Conservation (phyloP, 2,113 vertebrate genomes). For the Puntigrus tetrazona region DNA sequence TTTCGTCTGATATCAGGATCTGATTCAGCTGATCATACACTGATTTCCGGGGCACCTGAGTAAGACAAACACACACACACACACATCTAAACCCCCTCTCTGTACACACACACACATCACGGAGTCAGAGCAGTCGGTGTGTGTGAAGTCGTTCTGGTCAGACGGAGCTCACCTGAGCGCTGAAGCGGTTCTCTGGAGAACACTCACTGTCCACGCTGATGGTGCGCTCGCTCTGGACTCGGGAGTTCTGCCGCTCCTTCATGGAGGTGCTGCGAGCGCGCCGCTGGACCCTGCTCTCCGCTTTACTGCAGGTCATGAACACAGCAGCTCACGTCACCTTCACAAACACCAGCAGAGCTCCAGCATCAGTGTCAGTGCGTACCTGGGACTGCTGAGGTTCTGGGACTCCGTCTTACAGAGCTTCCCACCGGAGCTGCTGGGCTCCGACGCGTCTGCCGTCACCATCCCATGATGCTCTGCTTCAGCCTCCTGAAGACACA, state of each 20-base stretch:
- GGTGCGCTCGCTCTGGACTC: constrained; percentile 74
- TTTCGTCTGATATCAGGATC: constrained; percentile 79
- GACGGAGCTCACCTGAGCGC: no score
- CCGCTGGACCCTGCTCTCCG: constrained; percentile 71
- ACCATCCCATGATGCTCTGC: constrained; percentile 63
- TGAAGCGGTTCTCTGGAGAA: constrained; percentile 69
- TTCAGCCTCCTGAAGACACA: constrained; percentile 66
- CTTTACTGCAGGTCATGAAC: constrained; percentile 64
- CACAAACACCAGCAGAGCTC: not conserved
- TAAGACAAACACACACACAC: constrained; percentile 23
- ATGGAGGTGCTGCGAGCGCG: constrained; percentile 77
- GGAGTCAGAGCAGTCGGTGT: no score
- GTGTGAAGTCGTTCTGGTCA: no score
- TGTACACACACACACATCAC: not conserved
- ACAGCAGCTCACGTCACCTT: not conserved
- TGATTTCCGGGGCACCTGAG: constrained; percentile 78
- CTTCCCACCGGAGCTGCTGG: constrained; percentile 69
- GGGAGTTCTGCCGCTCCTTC: constrained; percentile 79
- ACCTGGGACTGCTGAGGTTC: constrained; percentile 79
- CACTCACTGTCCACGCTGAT: constrained; percentile 78
- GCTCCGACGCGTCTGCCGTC: constrained; percentile 67
- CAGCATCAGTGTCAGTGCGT: not conserved
- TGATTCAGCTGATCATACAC: constrained; percentile 82
- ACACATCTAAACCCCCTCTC: not conserved
- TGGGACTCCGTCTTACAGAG: constrained; percentile 77